Conservation (phyloP, 1,140 invertebrate genomes). For the Listronotus oregonensis region DNA sequence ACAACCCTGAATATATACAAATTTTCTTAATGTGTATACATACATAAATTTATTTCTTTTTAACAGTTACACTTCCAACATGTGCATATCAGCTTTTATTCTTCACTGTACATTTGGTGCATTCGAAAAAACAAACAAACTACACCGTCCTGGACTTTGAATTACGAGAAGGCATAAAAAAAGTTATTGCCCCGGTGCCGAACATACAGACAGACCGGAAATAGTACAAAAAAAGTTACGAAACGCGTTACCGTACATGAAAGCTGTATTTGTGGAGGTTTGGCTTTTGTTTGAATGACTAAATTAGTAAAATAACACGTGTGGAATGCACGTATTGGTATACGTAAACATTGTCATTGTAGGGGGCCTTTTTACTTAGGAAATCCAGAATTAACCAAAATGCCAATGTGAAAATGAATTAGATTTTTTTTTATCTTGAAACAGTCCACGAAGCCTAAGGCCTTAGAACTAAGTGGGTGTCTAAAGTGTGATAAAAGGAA, state of each 20-base stretch:
- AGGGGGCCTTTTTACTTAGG: no score
- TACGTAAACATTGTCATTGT: no score
- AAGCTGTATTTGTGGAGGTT: no score
- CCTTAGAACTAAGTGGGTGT: no score
- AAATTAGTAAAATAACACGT: no score
- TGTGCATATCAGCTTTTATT: slow-evolving; percentile 16
- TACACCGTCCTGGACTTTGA: slow-evolving; percentile 10
- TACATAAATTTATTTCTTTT: not conserved
- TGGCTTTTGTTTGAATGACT: no score
- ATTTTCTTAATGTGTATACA: not conserved
- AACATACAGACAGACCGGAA: slow-evolving; percentile 6
- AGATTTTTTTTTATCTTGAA: no score
- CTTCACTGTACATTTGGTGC: not conserved
- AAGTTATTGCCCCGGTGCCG: slow-evolving; percentile 5
- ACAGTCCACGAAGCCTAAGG: no score
- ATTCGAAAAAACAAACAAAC: slow-evolving; percentile 20
- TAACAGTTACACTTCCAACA: not conserved
- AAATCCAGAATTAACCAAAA: no score
- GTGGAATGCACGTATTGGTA: no score
- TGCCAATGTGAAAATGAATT: no score
- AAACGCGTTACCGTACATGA: slow-evolving; percentile 1
- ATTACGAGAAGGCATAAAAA: slow-evolving; percentile 15
- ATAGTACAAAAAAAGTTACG: slow-evolving; percentile 1
- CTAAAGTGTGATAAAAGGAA: no score
- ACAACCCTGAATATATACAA: not conserved